A percentile compares a stretch with the other conserved stretches of the same genome.
Evolutionary conservation across 2,888 invertebrate genomes (phyloP).

Genomic region (Lochmaea crataegi): DNA sequence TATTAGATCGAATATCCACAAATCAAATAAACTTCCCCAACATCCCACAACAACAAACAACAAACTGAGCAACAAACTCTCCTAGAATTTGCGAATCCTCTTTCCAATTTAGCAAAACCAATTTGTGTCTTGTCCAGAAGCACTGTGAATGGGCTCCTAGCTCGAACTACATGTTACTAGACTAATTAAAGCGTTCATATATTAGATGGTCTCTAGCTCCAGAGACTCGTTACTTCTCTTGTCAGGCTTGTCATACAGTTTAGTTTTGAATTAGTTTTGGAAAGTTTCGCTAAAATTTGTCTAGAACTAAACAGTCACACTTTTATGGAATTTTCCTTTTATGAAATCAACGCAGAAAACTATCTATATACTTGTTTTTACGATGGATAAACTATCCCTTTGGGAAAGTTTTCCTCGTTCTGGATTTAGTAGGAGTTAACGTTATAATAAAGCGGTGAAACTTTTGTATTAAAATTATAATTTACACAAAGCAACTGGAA

Average conservation of each 20-base stretch:
- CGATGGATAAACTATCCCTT: too few relatives aligned
- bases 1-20: conserved; percentile 7
- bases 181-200: conserved; percentile 41
- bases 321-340: conserved; percentile 10
- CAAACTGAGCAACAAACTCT: conserved; percentile 10
- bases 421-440: too few relatives aligned
- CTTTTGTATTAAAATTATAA: too few relatives aligned
- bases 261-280: conserved; percentile 28
- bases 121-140: conserved; percentile 37
- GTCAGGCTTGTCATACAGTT: conserved; percentile 30
- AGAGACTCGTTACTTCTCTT: conserved; percentile 38
- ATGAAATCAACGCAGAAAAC: not conserved
- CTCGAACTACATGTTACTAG: conserved; percentile 37
- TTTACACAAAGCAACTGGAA: too few relatives aligned
- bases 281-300: conserved; percentile 28
- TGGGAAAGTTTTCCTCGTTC: too few relatives aligned
- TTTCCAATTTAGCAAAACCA: conserved; percentile 38
- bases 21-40: conserved; percentile 21
- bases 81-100: conserved; percentile 18
- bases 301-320: not conserved
- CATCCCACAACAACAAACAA: conserved; percentile 13
- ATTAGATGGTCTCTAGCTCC: conserved; percentile 33
- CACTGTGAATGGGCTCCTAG: conserved; percentile 28
- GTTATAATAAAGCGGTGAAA: too few relatives aligned
- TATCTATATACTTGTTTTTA: too few relatives aligned